Evolutionary conservation across 1,140 invertebrate genomes (phyloP), one percentile per base, ranked within the genome.

Genomic region (Globodera ellingtonae): DNA sequence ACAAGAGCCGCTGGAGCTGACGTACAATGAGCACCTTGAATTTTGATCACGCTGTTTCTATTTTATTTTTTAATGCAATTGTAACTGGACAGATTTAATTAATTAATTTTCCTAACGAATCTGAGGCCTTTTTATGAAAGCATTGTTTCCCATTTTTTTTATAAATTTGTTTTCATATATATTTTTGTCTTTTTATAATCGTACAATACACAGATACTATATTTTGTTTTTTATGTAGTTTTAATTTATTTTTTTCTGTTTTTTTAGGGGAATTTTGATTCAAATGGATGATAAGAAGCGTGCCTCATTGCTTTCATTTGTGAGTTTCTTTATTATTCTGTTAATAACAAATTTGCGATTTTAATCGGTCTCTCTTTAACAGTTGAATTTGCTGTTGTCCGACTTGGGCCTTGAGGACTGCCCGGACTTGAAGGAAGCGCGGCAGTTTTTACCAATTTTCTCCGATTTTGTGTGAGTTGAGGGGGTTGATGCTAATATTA

Each of bases 1-100:
- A 85, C 79, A 65, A 10, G 84, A 85, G 35, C 83, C 84, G n/a
- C 44, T 84, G 2, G 48, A 46, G 48, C 50, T 84, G 15, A 79
- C 74, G 13, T 84, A 84, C 75, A 85, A 83, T 75, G 65, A 82
- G 65, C 82, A 84, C 72, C 52, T 86, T 15, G 83, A 84, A 46
- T 85, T 83, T 67, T 83, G 77, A 81, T 50, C n/a, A 44, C 1
- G 1, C 35, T 35, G 35, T 35, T 35, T 35, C 3, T 35, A 35
- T 35, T 35, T 35, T 35, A 35, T 35, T 35, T 35, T 35, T 35
- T 24, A 35, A 35, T 35, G 35, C 35, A 35, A 35, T 35, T 35
- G 35, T 35, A 35, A 35, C 35, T 35, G 35, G 1, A 35, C 1
- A 35, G 35, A 35, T 35, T 35, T 35, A 35, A 35, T 35, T 35